Conservation (phyloP, 2,888 invertebrate species). For the Platycnemis pennipes region DNA sequence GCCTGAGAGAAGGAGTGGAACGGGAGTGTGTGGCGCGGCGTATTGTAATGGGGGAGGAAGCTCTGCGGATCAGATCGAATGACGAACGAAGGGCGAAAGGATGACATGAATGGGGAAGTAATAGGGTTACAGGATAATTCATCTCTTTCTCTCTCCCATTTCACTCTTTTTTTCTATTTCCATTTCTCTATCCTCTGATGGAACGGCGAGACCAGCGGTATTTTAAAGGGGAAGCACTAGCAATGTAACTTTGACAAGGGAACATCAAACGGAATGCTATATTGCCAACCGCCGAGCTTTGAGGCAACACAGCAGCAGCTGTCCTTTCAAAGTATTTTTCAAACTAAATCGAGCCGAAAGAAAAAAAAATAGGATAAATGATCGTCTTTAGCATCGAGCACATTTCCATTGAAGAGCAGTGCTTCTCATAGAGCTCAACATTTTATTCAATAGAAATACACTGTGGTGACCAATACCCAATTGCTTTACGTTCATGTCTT, state of each 20-base stretch:
- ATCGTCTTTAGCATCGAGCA: not conserved
- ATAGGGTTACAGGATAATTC: not conserved
- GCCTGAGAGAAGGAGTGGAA: not conserved
- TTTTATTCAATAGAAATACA: too few species aligned
- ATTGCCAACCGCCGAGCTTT: not conserved
- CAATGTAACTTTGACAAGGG: not conserved
- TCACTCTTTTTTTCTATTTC: not conserved
- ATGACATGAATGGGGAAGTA: not conserved
- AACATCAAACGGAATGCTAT: not conserved
- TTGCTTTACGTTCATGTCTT: too few species aligned
- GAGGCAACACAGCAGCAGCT: not conserved
- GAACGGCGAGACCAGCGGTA: not conserved
- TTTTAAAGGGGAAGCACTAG: not conserved
- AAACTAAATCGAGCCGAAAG: not conserved
- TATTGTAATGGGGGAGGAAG: not conserved
- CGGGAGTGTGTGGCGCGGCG: not conserved
- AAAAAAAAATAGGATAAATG: not conserved
- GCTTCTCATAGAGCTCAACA: too few species aligned
- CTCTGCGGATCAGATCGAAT: not conserved
- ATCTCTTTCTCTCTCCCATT: not conserved
- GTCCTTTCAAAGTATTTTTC: not conserved
- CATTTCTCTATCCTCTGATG: not conserved
- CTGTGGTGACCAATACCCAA: too few species aligned
- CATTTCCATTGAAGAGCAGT: too few species aligned
- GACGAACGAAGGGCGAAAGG: not conserved